Conservation (phyloP, 2,888 invertebrate genomes). For the Lasius platythorax region DNA sequence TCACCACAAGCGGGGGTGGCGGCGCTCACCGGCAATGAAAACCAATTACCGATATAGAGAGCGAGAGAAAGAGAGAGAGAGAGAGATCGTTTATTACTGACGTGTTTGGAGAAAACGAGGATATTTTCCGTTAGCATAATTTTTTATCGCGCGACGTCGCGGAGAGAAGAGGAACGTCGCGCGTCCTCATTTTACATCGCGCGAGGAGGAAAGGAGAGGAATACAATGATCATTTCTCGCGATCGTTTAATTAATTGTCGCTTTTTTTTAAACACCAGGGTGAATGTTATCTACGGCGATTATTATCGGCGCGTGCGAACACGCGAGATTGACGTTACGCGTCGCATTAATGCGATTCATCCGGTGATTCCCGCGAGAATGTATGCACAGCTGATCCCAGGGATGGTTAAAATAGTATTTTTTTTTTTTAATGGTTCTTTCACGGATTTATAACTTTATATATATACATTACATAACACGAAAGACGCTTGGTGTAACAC, state of each 20-base stretch:
- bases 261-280: conserved; percentile 41
- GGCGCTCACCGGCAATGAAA: not conserved
- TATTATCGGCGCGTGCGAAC: conserved; percentile 47
- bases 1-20: not conserved
- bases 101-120: not conserved
- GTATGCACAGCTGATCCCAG: not conserved
- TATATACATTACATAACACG: not conserved
- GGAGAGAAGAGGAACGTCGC: not conserved
- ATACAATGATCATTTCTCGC: conserved; percentile 18
- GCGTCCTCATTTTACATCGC: conserved; percentile 17
- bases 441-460: no score
- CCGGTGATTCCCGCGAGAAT: not conserved
- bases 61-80: no score
- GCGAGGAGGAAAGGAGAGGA: not conserved
- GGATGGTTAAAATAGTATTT: not conserved
- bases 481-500: not conserved
- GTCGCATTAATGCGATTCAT: conserved; percentile 18
- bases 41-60: not conserved
- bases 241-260: conserved; percentile 40
- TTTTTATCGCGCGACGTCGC: conserved; percentile 16
- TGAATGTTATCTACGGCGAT: conserved; percentile 42
- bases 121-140: conserved; percentile 17
- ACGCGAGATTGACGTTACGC: conserved; percentile 46
- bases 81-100: not conserved
- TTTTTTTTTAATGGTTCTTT: not conserved